Conservation (phyloP, 2,113 vertebrate species). For the Albula glossodonta region DNA sequence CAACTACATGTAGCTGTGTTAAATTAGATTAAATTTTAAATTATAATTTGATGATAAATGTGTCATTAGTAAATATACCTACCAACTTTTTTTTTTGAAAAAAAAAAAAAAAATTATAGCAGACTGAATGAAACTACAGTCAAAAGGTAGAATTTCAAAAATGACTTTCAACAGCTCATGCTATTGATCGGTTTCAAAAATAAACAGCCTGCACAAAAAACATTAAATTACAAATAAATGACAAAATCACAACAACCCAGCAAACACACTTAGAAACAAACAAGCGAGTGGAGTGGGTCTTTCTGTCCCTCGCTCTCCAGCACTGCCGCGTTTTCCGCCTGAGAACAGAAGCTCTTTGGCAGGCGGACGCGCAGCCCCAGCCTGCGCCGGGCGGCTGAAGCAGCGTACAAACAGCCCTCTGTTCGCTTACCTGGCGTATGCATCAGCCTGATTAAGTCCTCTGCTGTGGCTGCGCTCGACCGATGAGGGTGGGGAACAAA, state of each 20-base stretch:
- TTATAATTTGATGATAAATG: neutral
- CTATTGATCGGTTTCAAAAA: neutral
- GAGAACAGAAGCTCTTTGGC: conserved; percentile 10
- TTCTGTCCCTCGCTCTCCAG: neutral
- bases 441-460: conserved; percentile 99
- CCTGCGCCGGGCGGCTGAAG: conserved; percentile 6
- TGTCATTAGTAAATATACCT: neutral
- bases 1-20: neutral
- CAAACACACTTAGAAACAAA: neutral
- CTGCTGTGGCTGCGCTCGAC: conserved; percentile 87
- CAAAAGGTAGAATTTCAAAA: neutral
- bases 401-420: conserved; percentile 42
- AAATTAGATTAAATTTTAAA: neutral
- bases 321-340: neutral
- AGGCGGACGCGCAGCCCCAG: conserved; percentile 35
- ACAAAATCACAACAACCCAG: neutral
- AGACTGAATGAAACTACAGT: neutral
- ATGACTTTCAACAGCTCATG: neutral
- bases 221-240: neutral
- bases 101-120: neutral
- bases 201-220: neutral
- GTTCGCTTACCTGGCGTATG: conserved; percentile 90
- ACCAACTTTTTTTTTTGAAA: neutral
- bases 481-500: conserved; percentile 71
- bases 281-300: neutral